These are phyloP conservation scores for Elephas maximus DNA, from an alignment of 2,113 vertebrate genomes.

Conservation along the genomic window DNA sequence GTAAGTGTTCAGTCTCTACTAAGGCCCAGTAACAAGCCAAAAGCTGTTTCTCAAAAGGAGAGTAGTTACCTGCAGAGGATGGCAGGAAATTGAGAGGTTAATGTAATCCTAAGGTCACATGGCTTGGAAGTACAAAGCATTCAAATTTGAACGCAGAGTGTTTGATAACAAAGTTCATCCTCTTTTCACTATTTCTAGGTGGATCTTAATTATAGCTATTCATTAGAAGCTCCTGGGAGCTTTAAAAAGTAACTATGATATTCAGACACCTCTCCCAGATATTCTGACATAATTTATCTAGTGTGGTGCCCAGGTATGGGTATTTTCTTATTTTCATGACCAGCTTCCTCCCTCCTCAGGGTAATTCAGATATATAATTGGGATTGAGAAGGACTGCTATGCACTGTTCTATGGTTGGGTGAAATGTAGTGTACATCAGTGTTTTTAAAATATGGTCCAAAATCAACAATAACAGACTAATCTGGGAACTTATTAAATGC, in stretches of 20 bases:
- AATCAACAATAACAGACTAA: not conserved
- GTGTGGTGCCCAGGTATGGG: not conserved
- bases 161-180: not conserved
- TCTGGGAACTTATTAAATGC: not conserved
- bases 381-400: not conserved
- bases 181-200: not conserved
- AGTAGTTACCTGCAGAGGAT: too few species aligned
- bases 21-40: too few species aligned
- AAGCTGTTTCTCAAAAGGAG: too few species aligned
- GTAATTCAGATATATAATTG: not conserved
- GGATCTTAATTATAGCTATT: not conserved
- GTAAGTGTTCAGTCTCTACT: too few species aligned
- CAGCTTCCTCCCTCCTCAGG: not conserved
- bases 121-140: not conserved
- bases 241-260: not conserved
- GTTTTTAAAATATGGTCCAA: not conserved
- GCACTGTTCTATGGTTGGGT: not conserved
- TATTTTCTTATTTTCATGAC: conserved; percentile 28
- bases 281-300: not conserved
- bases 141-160: conserved; percentile 1
- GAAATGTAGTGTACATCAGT: not conserved
- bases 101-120: not conserved
- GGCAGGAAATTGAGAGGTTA: not conserved
- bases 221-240: not conserved
- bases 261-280: not conserved